Conservation (phyloP, 2,888 invertebrate species). For the Alsophila aescularia region DNA sequence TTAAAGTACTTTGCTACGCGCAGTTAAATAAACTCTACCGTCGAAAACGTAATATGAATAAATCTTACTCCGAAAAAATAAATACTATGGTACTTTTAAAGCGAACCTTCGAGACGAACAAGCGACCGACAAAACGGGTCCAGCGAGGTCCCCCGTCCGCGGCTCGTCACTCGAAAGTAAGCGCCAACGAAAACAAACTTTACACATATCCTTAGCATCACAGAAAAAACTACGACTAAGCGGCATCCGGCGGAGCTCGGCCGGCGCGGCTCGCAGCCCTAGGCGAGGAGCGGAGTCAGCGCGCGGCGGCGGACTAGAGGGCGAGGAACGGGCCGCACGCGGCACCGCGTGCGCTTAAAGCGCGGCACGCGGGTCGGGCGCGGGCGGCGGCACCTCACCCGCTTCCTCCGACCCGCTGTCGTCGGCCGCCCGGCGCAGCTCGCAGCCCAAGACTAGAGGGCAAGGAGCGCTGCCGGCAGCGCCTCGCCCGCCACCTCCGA, state of each 20-base stretch:
- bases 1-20: conserved; percentile 52
- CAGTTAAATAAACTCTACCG: conserved; percentile 57
- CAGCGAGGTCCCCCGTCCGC: conserved; percentile 22
- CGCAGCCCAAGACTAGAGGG: conserved; percentile 27
- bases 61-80: conserved; percentile 69
- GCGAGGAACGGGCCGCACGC: conserved; percentile 21
- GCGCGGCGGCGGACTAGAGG: conserved; percentile 29
- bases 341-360: conserved; percentile 46
- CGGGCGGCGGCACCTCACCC: conserved; percentile 48
- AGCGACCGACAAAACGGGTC: conserved; percentile 15
- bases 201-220: conserved; percentile 73
- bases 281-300: conserved; percentile 9
- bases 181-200: conserved; percentile 59
- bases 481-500: too few relatives aligned
- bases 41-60: conserved; percentile 60
- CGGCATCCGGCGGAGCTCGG: conserved; percentile 29
- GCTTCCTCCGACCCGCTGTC: conserved; percentile 50
- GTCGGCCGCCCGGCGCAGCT: conserved; percentile 59
- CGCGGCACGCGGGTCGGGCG: conserved; percentile 30
- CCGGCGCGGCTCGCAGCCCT: conserved; percentile 17
- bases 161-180: conserved; percentile 51
- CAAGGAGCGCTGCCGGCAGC: conserved; percentile 44
- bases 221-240: conserved; percentile 73
- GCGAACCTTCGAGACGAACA: conserved; percentile 50
- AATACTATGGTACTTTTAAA: conserved; percentile 78